A percentile compares a stretch with the other conserved stretches of the same genome.
These are phyloP conservation scores for Falco berigora DNA, from an alignment of 2,797 vertebrate species.

Conservation along the genomic window DNA sequence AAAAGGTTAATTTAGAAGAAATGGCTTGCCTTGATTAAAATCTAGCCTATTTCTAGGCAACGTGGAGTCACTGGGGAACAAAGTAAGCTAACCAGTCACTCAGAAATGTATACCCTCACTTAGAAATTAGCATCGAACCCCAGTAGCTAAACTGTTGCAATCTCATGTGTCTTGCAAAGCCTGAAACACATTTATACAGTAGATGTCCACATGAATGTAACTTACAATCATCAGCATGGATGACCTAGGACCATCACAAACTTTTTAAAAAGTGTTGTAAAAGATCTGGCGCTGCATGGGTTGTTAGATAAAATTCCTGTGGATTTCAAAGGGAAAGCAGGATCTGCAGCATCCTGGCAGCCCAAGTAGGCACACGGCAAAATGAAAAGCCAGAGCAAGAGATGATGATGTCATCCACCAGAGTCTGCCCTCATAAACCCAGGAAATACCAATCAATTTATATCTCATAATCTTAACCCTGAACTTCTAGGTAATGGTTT, in stretches of 20 bases:
- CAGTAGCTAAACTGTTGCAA: not conserved
- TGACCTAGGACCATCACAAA: not conserved
- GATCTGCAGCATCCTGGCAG: not conserved
- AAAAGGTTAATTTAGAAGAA: not conserved
- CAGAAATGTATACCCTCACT: not conserved
- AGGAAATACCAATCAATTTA: slow-evolving; percentile 68
- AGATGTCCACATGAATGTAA: not conserved
- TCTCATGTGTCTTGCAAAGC: not conserved
- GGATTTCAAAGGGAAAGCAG: not conserved
- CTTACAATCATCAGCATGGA: not conserved
- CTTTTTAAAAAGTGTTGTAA: not conserved
- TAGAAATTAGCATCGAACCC: not conserved
- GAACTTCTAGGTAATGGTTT: slow-evolving; percentile 49
- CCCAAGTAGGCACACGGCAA: not conserved
- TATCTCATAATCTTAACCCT: slow-evolving; percentile 65
- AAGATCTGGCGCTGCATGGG: not conserved
- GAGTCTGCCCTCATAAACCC: slow-evolving; percentile 32
- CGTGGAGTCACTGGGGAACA: not conserved
- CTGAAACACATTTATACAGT: not conserved
- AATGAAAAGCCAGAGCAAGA: not conserved
- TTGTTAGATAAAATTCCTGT: not conserved
- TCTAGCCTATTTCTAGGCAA: not conserved
- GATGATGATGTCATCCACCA: slow-evolving; percentile 30
- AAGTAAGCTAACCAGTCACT: not conserved
- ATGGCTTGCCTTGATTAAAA: not conserved